Evolutionary conservation across 2,888 invertebrate species (phyloP).

Genomic region (Norana najaformis): DNA sequence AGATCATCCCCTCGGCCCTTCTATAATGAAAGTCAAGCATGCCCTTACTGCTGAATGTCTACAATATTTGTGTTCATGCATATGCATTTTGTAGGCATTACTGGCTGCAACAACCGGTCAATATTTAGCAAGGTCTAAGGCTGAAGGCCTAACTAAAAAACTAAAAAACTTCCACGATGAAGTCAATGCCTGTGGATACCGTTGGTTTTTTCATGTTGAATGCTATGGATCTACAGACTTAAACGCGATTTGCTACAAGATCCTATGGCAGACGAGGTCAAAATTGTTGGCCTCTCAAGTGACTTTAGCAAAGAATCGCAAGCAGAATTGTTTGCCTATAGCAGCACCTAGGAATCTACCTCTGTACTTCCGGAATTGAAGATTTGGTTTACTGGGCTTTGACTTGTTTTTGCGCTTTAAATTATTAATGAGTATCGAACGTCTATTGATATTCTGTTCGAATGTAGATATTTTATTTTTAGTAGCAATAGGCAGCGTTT

Average conservation of each 20-base stretch:
- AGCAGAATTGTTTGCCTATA: background rate
- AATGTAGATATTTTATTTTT: background rate
- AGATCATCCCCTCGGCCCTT: too few relatives aligned
- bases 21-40: too few relatives aligned
- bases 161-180: too few relatives aligned
- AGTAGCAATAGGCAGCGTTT: background rate
- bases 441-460: background rate
- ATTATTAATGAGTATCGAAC: background rate
- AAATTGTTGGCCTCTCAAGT: background rate
- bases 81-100: background rate
- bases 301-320: background rate
- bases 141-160: too few relatives aligned
- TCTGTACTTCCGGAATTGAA: background rate
- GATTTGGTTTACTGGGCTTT: background rate
- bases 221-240: background rate
- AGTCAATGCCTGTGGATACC: too few relatives aligned
- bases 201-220: too few relatives aligned
- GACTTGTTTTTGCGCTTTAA: background rate
- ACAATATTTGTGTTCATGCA: background rate
- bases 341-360: background rate
- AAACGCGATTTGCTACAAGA: background rate
- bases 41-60: background rate
- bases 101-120: background rate
- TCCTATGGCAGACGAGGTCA: background rate
- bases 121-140: background rate